phyloP scores from a whole-genome alignment of 2,113 vertebrate genomes.

The Pipra filicauda region DNA sequence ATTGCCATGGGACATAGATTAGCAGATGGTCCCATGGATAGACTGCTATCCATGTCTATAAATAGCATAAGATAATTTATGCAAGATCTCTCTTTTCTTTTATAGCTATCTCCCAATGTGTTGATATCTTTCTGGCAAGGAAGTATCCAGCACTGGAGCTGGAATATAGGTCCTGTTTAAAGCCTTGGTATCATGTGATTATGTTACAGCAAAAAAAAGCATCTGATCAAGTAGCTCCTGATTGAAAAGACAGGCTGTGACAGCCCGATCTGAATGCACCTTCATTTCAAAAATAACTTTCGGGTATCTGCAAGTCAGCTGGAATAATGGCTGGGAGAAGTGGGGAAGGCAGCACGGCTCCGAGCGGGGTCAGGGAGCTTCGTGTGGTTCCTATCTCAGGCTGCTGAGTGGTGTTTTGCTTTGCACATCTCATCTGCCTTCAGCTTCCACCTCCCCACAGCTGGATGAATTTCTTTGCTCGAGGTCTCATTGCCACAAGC shows the following conservation, averaged over 20 bases:
- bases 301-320: constrained; percentile 12
- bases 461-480: neutral
- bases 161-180: neutral
- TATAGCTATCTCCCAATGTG: neutral
- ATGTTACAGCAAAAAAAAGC: neutral
- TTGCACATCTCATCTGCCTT: neutral
- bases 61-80: constrained; percentile 60
- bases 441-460: neutral
- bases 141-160: neutral
- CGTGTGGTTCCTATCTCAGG: fast-evolving
- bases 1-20: constrained; percentile 52
- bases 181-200: neutral
- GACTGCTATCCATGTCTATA: constrained; percentile 50
- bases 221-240: constrained; percentile 26
- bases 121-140: constrained; percentile 5
- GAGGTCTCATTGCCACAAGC: neutral
- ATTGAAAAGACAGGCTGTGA: constrained; percentile 36
- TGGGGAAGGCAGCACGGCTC: neutral
- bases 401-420: neutral
- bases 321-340: constrained; percentile 22
- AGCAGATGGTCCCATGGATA: constrained; percentile 64
- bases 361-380: neutral
- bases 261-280: constrained; percentile 1
- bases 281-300: constrained; percentile 18
- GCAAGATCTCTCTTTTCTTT: constrained; percentile 48